These are phyloP conservation scores for Masnerella sp. DNA, from an alignment of 2,888 invertebrate species.

Conservation along the genomic window DNA sequence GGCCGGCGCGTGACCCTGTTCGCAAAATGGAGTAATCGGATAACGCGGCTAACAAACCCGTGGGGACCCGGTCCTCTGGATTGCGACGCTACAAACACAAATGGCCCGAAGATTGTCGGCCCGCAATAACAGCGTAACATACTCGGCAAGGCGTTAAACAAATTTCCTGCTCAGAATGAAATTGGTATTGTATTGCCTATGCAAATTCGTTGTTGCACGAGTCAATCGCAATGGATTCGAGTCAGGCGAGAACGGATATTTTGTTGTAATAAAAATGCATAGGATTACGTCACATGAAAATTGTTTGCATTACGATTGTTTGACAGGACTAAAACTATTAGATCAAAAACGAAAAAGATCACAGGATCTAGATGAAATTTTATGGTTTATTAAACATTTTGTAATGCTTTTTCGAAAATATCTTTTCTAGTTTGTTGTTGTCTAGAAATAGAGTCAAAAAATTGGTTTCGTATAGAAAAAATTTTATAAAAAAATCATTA, in stretches of 20 bases:
- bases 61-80: conserved; percentile 18
- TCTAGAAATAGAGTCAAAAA: no score
- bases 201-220: conserved; percentile 34
- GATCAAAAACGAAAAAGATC: no score
- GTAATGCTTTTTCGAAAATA: no score
- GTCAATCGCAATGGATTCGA: conserved; percentile 30
- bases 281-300: no score
- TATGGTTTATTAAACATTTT: no score
- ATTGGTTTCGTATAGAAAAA: no score
- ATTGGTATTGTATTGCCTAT: conserved; percentile 51
- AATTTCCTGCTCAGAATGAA: conserved; percentile 45
- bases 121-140: conserved; percentile 40
- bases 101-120: conserved; percentile 30
- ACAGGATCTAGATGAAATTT: no score
- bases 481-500: no score
- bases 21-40: conserved; percentile 17
- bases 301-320: no score
- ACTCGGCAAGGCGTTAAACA: conserved; percentile 39
- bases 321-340: no score
- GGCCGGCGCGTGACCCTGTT: conserved; percentile 4
- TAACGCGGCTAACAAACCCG: conserved; percentile 30
- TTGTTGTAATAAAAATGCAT: no score
- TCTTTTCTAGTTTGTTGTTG: no score
- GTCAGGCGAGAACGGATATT: conserved; percentile 21
- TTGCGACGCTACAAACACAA: conserved; percentile 29